These are phyloP conservation scores for Lepetodrilus schrolli DNA, from an alignment of 2,888 invertebrate species.

Conservation along the genomic window DNA sequence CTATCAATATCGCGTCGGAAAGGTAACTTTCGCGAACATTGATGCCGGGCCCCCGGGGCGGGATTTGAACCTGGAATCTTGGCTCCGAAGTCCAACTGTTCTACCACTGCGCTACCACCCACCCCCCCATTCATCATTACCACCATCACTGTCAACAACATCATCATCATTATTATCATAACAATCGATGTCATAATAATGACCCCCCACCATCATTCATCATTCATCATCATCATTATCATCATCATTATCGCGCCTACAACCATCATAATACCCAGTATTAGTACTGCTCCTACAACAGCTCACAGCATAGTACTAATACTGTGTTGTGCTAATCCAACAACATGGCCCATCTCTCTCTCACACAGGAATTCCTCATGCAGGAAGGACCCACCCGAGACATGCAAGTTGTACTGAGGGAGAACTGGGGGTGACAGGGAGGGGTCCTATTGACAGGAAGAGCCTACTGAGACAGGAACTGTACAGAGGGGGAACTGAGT, in stretches of 20 bases:
- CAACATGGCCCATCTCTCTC: too few species aligned
- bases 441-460: not conserved
- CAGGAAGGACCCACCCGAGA: not conserved
- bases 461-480: not conserved
- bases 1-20: too few species aligned
- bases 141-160: not conserved
- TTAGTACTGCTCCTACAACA: too few species aligned
- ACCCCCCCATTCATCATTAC: not conserved
- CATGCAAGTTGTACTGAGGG: not conserved
- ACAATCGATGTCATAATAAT: not conserved
- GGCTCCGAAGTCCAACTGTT: too few species aligned
- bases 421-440: not conserved
- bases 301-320: too few species aligned
- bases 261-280: too few species aligned
- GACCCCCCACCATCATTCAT: not conserved
- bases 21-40: too few species aligned
- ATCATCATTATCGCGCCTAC: not conserved
- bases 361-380: too few species aligned
- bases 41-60: too few species aligned
- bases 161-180: not conserved
- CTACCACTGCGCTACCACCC: too few species aligned
- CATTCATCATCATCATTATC: not conserved
- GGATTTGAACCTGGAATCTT: too few species aligned
- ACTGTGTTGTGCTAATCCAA: too few species aligned
- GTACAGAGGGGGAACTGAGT: not conserved